Evolutionary conservation across 2,888 invertebrate species (phyloP).

Genomic region (Imbricaverruca yamaguchii): DNA sequence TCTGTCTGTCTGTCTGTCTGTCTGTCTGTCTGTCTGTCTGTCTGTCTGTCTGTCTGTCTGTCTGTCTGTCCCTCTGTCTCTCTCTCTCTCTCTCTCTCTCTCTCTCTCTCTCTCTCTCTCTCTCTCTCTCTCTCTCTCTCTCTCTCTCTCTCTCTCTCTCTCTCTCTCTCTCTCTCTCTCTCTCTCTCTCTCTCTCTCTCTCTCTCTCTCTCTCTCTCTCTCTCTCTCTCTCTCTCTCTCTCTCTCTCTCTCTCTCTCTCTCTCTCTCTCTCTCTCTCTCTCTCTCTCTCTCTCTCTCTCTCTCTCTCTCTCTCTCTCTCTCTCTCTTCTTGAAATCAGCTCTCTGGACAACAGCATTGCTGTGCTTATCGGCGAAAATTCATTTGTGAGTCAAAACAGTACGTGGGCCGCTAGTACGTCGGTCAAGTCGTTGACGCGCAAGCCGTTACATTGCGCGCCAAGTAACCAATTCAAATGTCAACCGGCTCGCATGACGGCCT

Average conservation of each 20-base stretch:
- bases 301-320: constrained; percentile 13
- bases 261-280: constrained; percentile 24
- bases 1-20: not conserved
- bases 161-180: constrained; percentile 12
- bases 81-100: constrained; percentile 18
- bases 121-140: not conserved
- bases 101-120: constrained; percentile 14
- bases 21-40: not conserved
- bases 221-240: constrained; percentile 9
- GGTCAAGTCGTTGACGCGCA: too few species aligned
- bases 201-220: constrained; percentile 24
- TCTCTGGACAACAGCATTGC: too few species aligned
- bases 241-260: constrained; percentile 4
- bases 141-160: not conserved
- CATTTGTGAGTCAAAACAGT: too few species aligned
- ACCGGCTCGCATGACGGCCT: too few species aligned
- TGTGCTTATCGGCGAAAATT: too few species aligned
- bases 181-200: constrained; percentile 13
- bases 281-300: constrained; percentile 29
- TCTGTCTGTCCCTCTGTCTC: too few species aligned
- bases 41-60: constrained; percentile 2
- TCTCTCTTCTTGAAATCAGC: too few species aligned
- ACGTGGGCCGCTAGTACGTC: too few species aligned
- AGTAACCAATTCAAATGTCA: too few species aligned
- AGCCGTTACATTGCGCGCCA: too few species aligned